A percentile compares a stretch with the other conserved stretches of the same genome.
phyloP scores from a whole-genome alignment of 2,888 invertebrate genomes.

The Pristionchus japonicus region DNA sequence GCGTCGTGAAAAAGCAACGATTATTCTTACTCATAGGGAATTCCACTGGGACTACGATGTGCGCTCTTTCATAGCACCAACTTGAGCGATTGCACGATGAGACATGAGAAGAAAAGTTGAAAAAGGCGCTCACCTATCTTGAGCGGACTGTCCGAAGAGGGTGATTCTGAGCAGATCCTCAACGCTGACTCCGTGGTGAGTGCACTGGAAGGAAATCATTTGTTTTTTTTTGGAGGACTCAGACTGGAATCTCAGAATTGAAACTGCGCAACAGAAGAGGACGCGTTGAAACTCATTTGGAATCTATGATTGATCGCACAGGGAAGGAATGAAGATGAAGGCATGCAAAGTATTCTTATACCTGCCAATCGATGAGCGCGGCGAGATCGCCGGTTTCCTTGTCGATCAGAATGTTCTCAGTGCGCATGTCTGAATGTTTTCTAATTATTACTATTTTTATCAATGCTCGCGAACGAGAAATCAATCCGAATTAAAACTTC shows the following conservation, averaged over 20 bases:
- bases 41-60: no score
- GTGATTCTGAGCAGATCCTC: conserved; percentile 8
- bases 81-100: no score
- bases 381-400: conserved; percentile 7
- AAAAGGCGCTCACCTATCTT: not conserved
- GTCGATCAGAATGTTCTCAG: conserved; percentile 11
- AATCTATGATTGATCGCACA: not conserved
- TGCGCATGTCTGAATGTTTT: conserved; percentile 7
- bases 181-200: not conserved
- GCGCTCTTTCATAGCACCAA: no score
- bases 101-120: no score
- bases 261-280: not conserved
- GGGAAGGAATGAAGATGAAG: not conserved
- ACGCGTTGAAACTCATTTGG: not conserved
- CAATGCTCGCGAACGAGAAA: no score
- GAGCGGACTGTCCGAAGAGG: not conserved
- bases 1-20: not conserved
- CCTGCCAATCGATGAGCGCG: conserved; percentile 17
- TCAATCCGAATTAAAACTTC: not conserved
- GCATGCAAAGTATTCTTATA: not conserved
- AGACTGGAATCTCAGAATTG: not conserved
- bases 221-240: not conserved
- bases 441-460: not conserved
- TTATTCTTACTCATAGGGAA: no score
- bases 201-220: not conserved